Conservation (phyloP, 2,888 invertebrate species). For the Loripinus fragilis region DNA sequence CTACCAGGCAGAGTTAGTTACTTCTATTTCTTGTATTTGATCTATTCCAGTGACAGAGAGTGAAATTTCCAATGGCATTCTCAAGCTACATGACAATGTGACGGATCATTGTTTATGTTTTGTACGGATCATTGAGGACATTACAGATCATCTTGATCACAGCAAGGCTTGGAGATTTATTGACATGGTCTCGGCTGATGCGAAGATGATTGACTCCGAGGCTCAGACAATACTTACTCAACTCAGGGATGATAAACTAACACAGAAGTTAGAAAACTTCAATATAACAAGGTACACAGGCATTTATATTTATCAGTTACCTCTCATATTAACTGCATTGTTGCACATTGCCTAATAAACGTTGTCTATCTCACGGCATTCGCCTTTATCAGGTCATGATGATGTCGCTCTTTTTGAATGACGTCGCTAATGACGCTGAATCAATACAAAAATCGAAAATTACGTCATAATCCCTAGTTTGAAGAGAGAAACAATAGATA, state of each 20-base stretch:
- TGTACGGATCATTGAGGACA: conserved; percentile 68
- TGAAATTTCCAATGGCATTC: conserved; percentile 67
- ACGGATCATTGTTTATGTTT: conserved; percentile 68
- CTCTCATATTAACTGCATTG: too few relatives aligned
- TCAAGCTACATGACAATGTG: conserved; percentile 59
- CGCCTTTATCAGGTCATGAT: too few relatives aligned
- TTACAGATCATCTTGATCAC: conserved; percentile 62
- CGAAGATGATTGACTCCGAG: conserved; percentile 57
- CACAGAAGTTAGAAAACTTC: conserved; percentile 46
- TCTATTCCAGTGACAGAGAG: conserved; percentile 68
- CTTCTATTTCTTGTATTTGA: too few relatives aligned
- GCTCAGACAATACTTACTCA: conserved; percentile 62
- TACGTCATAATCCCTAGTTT: too few relatives aligned
- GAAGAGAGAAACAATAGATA: too few relatives aligned
- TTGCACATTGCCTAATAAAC: too few relatives aligned
- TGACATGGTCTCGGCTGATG: conserved; percentile 57
- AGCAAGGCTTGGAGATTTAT: conserved; percentile 64
- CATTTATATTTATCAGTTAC: too few relatives aligned
- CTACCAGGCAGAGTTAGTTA: too few relatives aligned
- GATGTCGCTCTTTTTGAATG: too few relatives aligned
- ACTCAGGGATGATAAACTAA: conserved; percentile 64
- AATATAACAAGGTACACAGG: conserved; percentile 58
- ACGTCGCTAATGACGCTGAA: too few relatives aligned
- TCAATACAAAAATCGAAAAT: too few relatives aligned
- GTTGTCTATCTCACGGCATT: too few relatives aligned